A percentile compares a stretch with the other conserved stretches of the same genome.
Conservation (phyloP, 92 coral and sea anemone genomes). For the Umimayanthus kanabou region DNA sequence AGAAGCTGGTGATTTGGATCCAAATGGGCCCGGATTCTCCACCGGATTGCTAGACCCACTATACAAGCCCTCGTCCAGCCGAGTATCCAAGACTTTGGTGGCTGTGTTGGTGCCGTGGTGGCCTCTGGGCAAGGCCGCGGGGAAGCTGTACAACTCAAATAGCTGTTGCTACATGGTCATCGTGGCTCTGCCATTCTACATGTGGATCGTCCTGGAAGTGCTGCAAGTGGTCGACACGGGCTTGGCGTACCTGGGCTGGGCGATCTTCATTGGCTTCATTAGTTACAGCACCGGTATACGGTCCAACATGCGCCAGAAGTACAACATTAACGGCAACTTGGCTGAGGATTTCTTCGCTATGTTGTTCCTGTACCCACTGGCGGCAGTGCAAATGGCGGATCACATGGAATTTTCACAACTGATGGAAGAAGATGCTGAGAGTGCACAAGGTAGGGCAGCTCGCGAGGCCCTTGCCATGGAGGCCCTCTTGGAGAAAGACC, state of each 20-base stretch:
- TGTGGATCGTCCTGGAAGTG: conserved; percentile 58
- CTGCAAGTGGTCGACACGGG: conserved; percentile 62
- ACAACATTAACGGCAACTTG: conserved; percentile 73
- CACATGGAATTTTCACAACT: conserved; percentile 59
- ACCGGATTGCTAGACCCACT: conserved; percentile 60
- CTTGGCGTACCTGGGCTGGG: conserved; percentile 73
- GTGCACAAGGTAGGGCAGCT: neutral
- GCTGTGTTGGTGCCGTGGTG: conserved; percentile 72
- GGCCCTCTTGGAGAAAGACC: conserved; percentile 10
- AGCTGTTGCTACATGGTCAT: conserved; percentile 56
- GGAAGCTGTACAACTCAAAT: conserved; percentile 53
- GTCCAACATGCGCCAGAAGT: conserved; percentile 74
- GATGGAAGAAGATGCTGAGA: conserved; percentile 24
- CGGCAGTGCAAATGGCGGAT: conserved; percentile 79
- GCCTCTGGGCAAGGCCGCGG: conserved; percentile 69
- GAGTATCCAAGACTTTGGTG: conserved; percentile 41
- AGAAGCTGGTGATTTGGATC: conserved; percentile 80
- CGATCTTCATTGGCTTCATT: conserved; percentile 63
- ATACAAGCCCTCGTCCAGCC: conserved; percentile 32
- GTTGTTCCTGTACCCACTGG: conserved; percentile 71
- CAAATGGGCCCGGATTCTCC: conserved; percentile 70
- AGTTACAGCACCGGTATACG: conserved; percentile 71
- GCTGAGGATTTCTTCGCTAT: conserved; percentile 73
- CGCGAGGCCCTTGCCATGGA: neutral
- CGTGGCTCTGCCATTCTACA: conserved; percentile 63